A percentile compares a stretch with the other conserved stretches of the same genome.
Conservation (phyloP, 2,113 vertebrate genomes). For the Mobula birostris region DNA sequence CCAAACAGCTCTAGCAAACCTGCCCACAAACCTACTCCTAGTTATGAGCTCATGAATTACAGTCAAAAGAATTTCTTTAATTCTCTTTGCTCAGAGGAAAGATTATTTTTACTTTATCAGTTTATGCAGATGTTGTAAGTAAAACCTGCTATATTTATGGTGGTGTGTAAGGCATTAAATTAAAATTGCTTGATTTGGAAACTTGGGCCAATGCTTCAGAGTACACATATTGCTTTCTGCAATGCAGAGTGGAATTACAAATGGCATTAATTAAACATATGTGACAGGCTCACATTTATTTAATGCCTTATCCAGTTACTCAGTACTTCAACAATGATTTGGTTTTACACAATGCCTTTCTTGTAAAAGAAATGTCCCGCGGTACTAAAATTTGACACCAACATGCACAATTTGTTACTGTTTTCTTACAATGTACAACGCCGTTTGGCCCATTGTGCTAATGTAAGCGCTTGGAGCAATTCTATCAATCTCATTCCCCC, state of each 20-base stretch:
- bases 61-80: neutral
- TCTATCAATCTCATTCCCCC: too few species aligned
- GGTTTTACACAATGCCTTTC: too few species aligned
- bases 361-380: too few species aligned
- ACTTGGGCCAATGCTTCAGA: neutral
- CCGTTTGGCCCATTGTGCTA: too few species aligned
- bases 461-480: too few species aligned
- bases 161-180: neutral
- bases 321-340: neutral
- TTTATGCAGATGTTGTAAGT: neutral
- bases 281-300: neutral
- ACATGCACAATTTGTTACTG: neutral
- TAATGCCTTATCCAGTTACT: neutral
- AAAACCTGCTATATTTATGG: neutral
- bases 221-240: neutral
- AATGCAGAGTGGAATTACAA: neutral
- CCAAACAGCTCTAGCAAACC: too few species aligned
- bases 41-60: neutral
- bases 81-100: neutral
- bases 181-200: neutral
- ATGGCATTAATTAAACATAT: neutral
- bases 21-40: too few species aligned
- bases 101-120: neutral
- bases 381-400: neutral
- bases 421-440: too few species aligned